Base-by-base conservation (phyloP, 2,888 invertebrate genomes). In the Spodoptera picta region DNA sequence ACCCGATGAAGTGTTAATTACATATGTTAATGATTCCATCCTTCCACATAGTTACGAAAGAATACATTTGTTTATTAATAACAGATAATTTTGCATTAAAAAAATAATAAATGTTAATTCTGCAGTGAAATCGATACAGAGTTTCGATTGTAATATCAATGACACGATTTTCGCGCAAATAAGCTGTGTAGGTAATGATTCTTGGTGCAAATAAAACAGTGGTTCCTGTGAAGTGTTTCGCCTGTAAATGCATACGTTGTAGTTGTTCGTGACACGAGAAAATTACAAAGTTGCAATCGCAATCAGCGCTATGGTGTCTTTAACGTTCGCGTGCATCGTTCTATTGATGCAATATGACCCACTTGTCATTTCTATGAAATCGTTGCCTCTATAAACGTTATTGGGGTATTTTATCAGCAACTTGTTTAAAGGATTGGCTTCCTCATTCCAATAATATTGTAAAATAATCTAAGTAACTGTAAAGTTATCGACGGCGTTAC, bases 261-360 rank as follows among this genome's bases (percentile, higher is more conserved):
- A 75, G 69, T 67, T 64, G 78, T 85, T 86, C 88, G 88, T 90
- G 88, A 86, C 85, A 84, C 75, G 83, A 84, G 86, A 83, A 86
- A 88, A 92, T 91, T 89, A 87, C 86, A 80, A 83, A 84, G 86
- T 86, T 87, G 88, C 85, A 88, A 82, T 88, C 73, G 85, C 85
- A 88, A 89, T 88, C 87, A 86, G 75, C 80, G 82, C 82, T 79
- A 92, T 90, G 90, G 89, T 89, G 89, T 90, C 86, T 88, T 77
- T 84, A 87, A 77, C 81, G 88, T 83, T 90, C 71, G 90, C 90
- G 90, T 91, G 91, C 89, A 90, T 91, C 86, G 88, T 85, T 86
- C 83, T 87, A 89, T 90, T 92, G 90, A 91, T 90, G 91, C 90
- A 92, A 92, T 86, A 85, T 87, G 92, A 91, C 92, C 91, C 84